Percentiles rank a stretch among this genome's conserved stretches.
phyloP scores from a whole-genome alignment of 2,888 invertebrate species.

The Hymenopus coronatus region DNA sequence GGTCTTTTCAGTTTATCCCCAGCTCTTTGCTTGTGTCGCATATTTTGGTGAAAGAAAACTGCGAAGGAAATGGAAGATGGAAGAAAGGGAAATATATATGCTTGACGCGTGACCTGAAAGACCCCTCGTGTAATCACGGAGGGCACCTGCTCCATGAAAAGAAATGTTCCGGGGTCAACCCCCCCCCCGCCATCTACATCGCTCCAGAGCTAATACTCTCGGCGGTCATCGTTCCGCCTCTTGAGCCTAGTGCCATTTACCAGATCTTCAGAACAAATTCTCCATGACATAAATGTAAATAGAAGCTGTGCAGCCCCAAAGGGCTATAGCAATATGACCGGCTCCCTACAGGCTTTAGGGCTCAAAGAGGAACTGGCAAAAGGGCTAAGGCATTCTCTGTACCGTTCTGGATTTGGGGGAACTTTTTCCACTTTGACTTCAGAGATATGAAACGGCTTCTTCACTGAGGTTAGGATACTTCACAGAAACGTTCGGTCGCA shows the following conservation, averaged over 20 bases:
- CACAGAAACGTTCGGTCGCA: no score
- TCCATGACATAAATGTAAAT: neutral
- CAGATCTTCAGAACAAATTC: neutral
- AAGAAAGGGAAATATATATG: neutral
- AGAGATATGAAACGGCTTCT: no score
- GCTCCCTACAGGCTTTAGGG: neutral
- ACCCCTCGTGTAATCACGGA: neutral
- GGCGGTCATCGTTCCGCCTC: neutral
- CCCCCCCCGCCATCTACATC: neutral
- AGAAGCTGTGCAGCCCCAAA: neutral
- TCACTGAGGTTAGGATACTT: no score
- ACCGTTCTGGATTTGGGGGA: neutral
- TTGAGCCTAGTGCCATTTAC: neutral
- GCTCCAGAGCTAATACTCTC: neutral
- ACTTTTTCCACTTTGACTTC: neutral
- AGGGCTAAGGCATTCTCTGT: neutral
- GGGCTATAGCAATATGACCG: neutral
- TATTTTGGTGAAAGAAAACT: neutral
- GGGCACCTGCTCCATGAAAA: neutral
- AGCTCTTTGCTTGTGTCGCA: neutral
- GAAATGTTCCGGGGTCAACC: neutral
- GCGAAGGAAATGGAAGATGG: neutral
- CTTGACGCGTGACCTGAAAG: neutral
- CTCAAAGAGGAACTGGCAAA: neutral
- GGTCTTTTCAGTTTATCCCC: neutral